Conservation (phyloP, 2,113 vertebrate species). For the Phodopus roborovskii region DNA sequence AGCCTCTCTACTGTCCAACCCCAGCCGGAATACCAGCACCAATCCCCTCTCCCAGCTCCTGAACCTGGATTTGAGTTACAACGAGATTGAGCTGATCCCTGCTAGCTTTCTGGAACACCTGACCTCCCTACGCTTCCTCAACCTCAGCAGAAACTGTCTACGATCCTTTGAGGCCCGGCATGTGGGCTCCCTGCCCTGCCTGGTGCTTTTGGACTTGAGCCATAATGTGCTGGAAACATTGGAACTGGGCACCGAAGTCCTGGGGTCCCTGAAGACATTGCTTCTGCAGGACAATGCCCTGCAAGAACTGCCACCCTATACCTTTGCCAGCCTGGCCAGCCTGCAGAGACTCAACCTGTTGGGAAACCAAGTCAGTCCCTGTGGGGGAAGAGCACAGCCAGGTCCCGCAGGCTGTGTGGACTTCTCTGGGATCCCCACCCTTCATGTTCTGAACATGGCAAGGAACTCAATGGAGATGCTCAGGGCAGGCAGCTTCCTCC, state of each 20-base stretch:
- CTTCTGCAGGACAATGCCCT: conserved; percentile 90
- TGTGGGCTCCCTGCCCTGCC: conserved; percentile 78
- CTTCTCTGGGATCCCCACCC: conserved; percentile 85
- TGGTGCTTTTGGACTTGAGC: conserved; percentile 91
- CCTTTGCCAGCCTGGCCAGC: conserved; percentile 89
- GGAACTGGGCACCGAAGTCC: conserved; percentile 74
- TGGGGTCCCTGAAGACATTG: conserved; percentile 87
- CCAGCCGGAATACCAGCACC: conserved; percentile 72
- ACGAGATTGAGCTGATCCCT: conserved; percentile 91
- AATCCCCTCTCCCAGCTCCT: conserved; percentile 83
- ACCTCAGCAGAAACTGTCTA: conserved; percentile 95
- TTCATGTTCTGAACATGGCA: conserved; percentile 89
- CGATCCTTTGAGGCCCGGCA: conserved; percentile 81
- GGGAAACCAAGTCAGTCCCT: conserved; percentile 89
- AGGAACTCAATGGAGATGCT: conserved; percentile 88
- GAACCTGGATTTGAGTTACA: conserved; percentile 95
- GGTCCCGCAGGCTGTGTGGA: conserved; percentile 84
- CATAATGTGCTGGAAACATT: conserved; percentile 90
- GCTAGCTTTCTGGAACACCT: conserved; percentile 89
- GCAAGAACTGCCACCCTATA: conserved; percentile 81
- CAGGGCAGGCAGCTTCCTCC: conserved; percentile 86
- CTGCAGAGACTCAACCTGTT: conserved; percentile 90
- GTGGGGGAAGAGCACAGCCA: neutral
- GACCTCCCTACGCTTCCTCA: conserved; percentile 90
- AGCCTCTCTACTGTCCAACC: neutral